Percentiles rank a stretch among this genome's conserved stretches.
phyloP scores from a whole-genome alignment of 2,797 vertebrate species.

The Ispidina picta region DNA sequence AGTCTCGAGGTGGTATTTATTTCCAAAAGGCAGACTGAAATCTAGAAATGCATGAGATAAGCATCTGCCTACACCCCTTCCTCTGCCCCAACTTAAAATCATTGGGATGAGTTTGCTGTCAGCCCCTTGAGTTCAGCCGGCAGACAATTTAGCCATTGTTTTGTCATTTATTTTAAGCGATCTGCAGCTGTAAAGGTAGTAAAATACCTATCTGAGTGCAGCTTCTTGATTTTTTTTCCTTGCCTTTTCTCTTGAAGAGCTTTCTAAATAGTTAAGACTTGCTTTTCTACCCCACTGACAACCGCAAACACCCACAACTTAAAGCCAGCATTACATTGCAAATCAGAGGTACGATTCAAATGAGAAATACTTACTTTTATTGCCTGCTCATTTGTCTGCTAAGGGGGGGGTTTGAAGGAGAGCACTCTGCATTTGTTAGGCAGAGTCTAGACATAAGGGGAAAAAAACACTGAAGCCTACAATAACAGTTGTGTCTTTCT shows the following conservation, averaged over 20 bases:
- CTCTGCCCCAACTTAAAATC: not conserved
- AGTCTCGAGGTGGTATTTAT: conserved; percentile 28
- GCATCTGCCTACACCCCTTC: not conserved
- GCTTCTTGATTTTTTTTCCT: not conserved
- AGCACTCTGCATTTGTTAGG: conserved; percentile 58
- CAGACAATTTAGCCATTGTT: conserved; percentile 28
- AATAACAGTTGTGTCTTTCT: conserved; percentile 63
- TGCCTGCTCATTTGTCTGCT: conserved; percentile 41
- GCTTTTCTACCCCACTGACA: conserved; percentile 36
- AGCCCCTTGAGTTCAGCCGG: conserved; percentile 3
- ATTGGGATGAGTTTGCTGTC: conserved; percentile 16
- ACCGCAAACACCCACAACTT: conserved; percentile 49
- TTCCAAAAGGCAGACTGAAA: conserved; percentile 3
- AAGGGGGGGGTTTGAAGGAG: not conserved
- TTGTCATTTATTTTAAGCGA: conserved; percentile 1
- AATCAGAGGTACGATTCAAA: conserved; percentile 41
- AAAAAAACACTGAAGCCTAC: conserved; percentile 53
- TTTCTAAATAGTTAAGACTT: conserved; percentile 13
- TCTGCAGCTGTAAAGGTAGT: conserved; percentile 21
- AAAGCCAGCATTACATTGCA: conserved; percentile 49
- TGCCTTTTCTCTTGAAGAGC: not conserved
- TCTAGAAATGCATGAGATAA: conserved; percentile 2
- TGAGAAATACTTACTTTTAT: conserved; percentile 64
- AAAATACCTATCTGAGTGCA: not conserved
- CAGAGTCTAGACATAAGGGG: conserved; percentile 53